phyloP scores from a whole-genome alignment of 2,113 vertebrate species.

The Corythaeola cristata region DNA sequence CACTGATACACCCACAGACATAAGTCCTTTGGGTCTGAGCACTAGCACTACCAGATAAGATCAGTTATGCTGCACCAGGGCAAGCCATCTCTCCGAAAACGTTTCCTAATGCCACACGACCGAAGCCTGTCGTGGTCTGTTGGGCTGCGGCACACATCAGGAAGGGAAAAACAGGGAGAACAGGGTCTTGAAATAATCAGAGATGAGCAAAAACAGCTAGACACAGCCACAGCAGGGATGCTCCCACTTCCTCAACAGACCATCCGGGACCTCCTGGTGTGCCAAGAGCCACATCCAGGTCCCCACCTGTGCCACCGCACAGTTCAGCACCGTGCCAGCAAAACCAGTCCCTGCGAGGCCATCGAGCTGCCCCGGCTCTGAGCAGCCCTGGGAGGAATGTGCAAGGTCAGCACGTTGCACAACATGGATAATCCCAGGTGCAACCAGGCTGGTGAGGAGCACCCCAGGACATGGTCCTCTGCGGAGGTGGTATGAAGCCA shows the following conservation, averaged over 20 bases:
- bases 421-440: rapidly evolving
- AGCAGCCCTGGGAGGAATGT: neutral
- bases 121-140: rapidly evolving
- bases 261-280: neutral
- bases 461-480: neutral
- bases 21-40: neutral
- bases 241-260: rapidly evolving
- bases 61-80: neutral
- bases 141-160: neutral
- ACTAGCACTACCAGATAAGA: neutral
- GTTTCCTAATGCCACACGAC: too few species aligned
- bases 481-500: rapidly evolving
- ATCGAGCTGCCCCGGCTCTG: rapidly evolving
- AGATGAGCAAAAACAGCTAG: neutral
- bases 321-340: neutral
- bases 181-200: neutral
- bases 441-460: rapidly evolving
- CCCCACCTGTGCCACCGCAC: neutral
- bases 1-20: neutral
- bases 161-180: neutral
- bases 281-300: neutral
- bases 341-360: neutral
- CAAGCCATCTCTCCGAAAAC: neutral
- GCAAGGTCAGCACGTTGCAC: neutral
- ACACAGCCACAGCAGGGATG: rapidly evolving